Base-by-base conservation (phyloP, 2,888 invertebrate species). In the Xylophagus ater region DNA sequence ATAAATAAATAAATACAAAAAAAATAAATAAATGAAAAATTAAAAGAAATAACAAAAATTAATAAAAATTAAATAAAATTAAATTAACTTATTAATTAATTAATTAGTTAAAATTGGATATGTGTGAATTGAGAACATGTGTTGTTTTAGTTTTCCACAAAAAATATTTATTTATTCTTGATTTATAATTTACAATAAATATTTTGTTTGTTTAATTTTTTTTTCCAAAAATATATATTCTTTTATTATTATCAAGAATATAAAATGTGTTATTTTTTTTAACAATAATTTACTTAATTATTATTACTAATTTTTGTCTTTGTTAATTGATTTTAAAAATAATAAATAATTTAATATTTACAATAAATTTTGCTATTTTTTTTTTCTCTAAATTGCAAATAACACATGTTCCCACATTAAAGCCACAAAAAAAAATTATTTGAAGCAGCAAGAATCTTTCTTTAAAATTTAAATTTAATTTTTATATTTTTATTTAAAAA, bases 401-500 rank as follows among this genome's bases (percentile, higher is more conserved):
- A 44, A 44, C 44, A 44, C 44, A 44, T 44, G 44, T 44, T 44
- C 44, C 38, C 44, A 43, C 32, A n/a, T n/a, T n/a, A n/a, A n/a
- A n/a, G n/a, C n/a, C n/a, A n/a, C n/a, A n/a, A n/a, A n/a, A n/a
- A n/a, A n/a, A n/a, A n/a, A n/a, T n/a, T n/a, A n/a, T n/a, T n/a
- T n/a, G n/a, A n/a, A n/a, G n/a, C n/a, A n/a, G n/a, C n/a, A n/a
- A n/a, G n/a, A n/a, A n/a, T n/a, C n/a, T n/a, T n/a, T n/a, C n/a
- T n/a, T n/a, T n/a, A n/a, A n/a, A n/a, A n/a, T n/a, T n/a, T n/a
- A n/a, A n/a, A n/a, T n/a, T n/a, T n/a, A n/a, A n/a, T n/a, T n/a
- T n/a, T n/a, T n/a, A n/a, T n/a, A n/a, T n/a, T n/a, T n/a, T n/a
- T n/a, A n/a, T n/a, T n/a, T n/a, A n/a, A n/a, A n/a, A n/a, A n/a